A percentile compares a stretch with the other conserved stretches of the same genome.
phyloP scores from a whole-genome alignment of 2,888 invertebrate genomes.

The Leucozona laternaria region DNA sequence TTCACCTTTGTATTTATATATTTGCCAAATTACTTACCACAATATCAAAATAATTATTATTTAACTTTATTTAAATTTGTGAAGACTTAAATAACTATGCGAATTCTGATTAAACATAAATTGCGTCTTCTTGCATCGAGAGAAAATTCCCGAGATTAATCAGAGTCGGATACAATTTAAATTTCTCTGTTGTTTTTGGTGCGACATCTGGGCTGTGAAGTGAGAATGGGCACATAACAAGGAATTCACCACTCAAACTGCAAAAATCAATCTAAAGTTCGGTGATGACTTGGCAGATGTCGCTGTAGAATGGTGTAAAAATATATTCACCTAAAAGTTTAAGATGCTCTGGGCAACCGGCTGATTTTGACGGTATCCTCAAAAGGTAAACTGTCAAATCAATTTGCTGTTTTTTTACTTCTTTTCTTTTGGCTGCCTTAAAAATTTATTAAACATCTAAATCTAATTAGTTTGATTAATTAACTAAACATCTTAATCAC shows the following conservation, averaged over 20 bases:
- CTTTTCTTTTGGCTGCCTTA: not conserved
- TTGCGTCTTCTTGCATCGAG: no score
- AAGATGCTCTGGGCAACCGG: not conserved
- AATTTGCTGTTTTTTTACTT: constrained; percentile 35
- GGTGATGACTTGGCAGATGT: not conserved
- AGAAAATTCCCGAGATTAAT: no score
- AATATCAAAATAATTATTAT: no score
- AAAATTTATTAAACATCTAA: not conserved
- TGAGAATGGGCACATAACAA: no score
- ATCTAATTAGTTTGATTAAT: not conserved
- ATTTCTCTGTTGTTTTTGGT: no score
- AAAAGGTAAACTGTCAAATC: constrained; percentile 10
- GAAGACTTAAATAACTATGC: no score
- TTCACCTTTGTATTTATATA: no score
- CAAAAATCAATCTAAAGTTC: not conserved
- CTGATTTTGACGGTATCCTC: constrained; percentile 22
- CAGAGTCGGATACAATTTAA: no score
- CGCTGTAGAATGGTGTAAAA: not conserved
- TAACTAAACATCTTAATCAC: not conserved
- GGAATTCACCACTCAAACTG: not conserved
- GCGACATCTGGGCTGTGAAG: no score
- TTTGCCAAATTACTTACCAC: no score
- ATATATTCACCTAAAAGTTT: constrained; percentile 6
- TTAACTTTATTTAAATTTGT: no score
- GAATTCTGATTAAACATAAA: no score